Evolutionary conservation across 35 echinoderm and acorn worm species (phyloP).

Genomic region (Apostichopus japonicus): DNA sequence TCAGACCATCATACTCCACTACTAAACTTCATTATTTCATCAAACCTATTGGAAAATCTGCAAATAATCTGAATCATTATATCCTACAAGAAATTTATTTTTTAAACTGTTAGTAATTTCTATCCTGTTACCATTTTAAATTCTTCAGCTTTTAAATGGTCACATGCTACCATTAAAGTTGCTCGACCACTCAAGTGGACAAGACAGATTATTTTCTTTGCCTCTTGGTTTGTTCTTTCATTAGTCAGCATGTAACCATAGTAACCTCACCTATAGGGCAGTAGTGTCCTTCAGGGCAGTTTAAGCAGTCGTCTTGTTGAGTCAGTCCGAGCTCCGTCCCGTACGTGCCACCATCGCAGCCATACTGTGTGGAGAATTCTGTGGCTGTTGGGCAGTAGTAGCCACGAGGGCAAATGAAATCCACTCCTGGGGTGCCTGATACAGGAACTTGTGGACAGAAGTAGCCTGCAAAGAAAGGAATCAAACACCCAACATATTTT

Average conservation of each 20-base stretch:
- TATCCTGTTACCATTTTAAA: no score
- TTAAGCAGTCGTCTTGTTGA: conserved; percentile 60
- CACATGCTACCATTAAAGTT: no score
- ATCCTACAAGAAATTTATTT: no score
- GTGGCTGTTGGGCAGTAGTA: conserved; percentile 86
- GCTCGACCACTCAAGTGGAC: not conserved
- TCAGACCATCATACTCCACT: no score
- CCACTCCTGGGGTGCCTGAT: conserved; percentile 69
- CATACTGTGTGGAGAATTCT: conserved; percentile 62
- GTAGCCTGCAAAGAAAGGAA: conserved; percentile 61
- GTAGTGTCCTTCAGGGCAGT: conserved; percentile 85
- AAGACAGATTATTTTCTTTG: no score
- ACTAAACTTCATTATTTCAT: no score
- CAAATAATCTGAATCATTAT: no score
- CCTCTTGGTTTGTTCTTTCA: no score
- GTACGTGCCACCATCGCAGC: conserved; percentile 75
- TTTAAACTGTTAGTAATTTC: no score
- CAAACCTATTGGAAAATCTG: no score
- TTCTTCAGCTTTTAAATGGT: no score
- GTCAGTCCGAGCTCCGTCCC: conserved; percentile 63
- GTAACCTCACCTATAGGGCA: conserved; percentile 78
- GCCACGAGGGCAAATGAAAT: conserved; percentile 86
- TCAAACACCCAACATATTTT: no score
- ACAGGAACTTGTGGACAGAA: conserved; percentile 87
- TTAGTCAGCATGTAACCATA: not conserved